Percentiles rank a stretch among this genome's conserved stretches.
phyloP scores from a whole-genome alignment of 2,113 vertebrate species.

The Myrmecophaga tridactyla region DNA sequence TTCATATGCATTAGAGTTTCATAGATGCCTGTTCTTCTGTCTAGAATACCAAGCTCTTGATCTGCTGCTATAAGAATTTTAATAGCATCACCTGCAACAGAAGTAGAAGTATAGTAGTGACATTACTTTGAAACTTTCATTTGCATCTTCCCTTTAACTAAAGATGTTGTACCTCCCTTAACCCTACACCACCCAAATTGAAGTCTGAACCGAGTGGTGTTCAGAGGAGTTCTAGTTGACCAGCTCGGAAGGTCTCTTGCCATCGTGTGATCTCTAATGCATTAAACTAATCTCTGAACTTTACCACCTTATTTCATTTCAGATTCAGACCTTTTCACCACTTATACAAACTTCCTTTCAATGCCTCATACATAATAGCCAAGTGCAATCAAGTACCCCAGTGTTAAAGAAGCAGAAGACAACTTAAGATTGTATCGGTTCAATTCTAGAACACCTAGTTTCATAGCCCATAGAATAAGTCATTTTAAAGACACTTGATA shows the following conservation, averaged over 20 bases:
- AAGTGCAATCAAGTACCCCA: neutral
- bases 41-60: constrained; percentile 83
- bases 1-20: constrained; percentile 73
- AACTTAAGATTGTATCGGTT: neutral
- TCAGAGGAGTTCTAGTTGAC: neutral
- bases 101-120: neutral
- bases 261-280: neutral
- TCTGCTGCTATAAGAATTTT: constrained; percentile 83
- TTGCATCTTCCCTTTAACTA: neutral
- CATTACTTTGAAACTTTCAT: neutral
- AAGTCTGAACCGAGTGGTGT: neutral
- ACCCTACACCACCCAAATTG: neutral
- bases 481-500: neutral
- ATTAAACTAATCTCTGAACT: neutral
- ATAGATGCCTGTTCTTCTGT: constrained; percentile 81
- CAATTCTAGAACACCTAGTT: neutral
- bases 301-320: neutral
- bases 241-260: neutral
- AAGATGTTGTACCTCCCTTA: neutral
- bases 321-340: neutral
- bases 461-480: neutral
- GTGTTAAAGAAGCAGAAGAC: neutral
- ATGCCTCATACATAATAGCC: neutral
- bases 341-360: neutral
- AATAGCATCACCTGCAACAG: constrained; percentile 81